Base-by-base conservation (phyloP, 2,113 vertebrate species). In the Carettochelys insculpta region DNA sequence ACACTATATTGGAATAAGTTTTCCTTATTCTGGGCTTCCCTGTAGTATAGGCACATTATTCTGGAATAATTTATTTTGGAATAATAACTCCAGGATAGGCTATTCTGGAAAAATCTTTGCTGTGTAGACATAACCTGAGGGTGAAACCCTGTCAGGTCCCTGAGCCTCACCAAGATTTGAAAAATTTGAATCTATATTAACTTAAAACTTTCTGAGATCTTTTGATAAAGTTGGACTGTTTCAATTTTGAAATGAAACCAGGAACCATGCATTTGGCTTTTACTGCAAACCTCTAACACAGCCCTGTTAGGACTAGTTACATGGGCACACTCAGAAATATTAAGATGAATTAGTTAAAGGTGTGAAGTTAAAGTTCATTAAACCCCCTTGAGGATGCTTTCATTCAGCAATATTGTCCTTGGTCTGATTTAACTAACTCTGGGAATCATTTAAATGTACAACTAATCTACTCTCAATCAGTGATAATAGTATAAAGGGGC, bases 121-220 rank as follows among this genome's bases (percentile, higher is more conserved):
- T 12, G 48, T 50, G 11, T 50, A 50, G 48, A 50, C 48, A 50
- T 50, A 50, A 14, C 48, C 48, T 50, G 95, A 34, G 14, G 80
- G 90, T 79, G 91, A 73, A 92, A 80, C 43, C 65, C 83, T 92
- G 83, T 95, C 89, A 87, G 94, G 86, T 80, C 90, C 8, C 45
- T 51, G 82, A 65, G 87, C 93, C 90, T 95, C 94, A 95, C 94
- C 94, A 95, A 94, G 92, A 47, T 50, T 84, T 56, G 88, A 87
- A 93, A 80, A 54, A 77, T 92, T 76, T 87, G 5, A 12, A 83
- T 94, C 88, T 87, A 54, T 41, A 90, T 25, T 90, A 94, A 43
- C 85, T 92, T 82, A 77, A 93, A 90, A 61, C 3, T 0, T 77
- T 54, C 77, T 79, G 58, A 48, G 48, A 3, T 11, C 84, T 94